Conservation (phyloP, 1,140 invertebrate species). For the Euwallacea similis region DNA sequence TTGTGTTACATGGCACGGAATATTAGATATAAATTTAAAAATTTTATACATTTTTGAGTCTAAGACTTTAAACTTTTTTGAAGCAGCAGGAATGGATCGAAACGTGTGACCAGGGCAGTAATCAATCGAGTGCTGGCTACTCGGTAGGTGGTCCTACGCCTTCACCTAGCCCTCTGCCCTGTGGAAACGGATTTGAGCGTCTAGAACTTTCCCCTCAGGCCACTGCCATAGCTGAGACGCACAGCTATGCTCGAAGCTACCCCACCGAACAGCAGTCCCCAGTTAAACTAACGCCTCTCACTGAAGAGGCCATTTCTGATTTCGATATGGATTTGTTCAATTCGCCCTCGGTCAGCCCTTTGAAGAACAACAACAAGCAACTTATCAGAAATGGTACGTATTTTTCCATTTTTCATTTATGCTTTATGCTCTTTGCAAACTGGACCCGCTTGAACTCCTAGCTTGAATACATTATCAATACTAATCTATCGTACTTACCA, state of each 20-base stretch:
- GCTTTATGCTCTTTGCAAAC: no score
- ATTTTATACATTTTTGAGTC: not conserved
- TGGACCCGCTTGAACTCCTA: no score
- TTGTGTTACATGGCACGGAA: not conserved
- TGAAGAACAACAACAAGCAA: conserved; percentile 42
- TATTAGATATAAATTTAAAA: not conserved
- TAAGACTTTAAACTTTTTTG: not conserved
- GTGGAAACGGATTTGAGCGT: conserved; percentile 35
- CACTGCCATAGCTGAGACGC: conserved; percentile 35
- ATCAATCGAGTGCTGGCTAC: conserved; percentile 50
- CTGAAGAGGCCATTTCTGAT: conserved; percentile 53
- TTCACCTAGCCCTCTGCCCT: conserved; percentile 46
- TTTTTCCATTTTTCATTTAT: not conserved
- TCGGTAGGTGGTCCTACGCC: conserved; percentile 46
- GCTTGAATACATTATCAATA: no score
- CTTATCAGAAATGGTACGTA: conserved; percentile 47
- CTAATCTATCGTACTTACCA: not conserved
- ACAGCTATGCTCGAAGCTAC: conserved; percentile 56
- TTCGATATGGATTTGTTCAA: conserved; percentile 40
- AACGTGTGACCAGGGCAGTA: conserved; percentile 51
- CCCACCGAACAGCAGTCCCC: conserved; percentile 49
- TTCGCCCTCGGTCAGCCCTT: conserved; percentile 43
- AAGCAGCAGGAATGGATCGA: conserved; percentile 47
- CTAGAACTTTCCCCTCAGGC: conserved; percentile 30
- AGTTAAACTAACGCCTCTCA: conserved; percentile 57